Base-by-base conservation (phyloP, 2,888 invertebrate species). In the Xylota segnis region DNA sequence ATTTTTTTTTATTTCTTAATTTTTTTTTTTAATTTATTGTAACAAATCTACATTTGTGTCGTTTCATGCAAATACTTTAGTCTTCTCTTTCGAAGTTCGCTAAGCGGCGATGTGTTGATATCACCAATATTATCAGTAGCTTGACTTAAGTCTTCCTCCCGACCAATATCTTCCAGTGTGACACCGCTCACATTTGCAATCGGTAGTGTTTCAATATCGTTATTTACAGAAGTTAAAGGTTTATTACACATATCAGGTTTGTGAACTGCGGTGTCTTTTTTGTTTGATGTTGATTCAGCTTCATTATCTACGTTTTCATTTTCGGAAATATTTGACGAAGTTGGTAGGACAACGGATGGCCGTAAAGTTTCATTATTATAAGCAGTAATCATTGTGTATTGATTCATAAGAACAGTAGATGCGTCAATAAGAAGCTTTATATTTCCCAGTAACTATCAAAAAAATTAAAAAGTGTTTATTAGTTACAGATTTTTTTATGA, bases 361-460 rank as follows among this genome's bases (percentile, higher is more conserved):
- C 10, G 43, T 27, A 29, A 6, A 29, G 54, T 2, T 54, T 72
- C 52, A 29, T 9, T 16, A 12, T 83, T 92, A 91, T 92, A 93
- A 59, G 95, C 93, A 61, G 95, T 95, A 23, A 96, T 95, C 61
- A 94, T 93, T 81, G 96, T 95, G 92, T 99, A 99, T 91, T 99
- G 98, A 90, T 97, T 96, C 96, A 99, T 97, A 93, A 99, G 96
- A 61, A 97, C 93, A 82, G 97, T 96, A 3, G 98, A 98, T 50
- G 98, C 98, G 92, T 99, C 99, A 88, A 99, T 92, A 92, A 99
- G 95, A 1, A 97, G 94, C 93, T 97, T 96, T 88, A 98, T 96
- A 92, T 98, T 97, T 81, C 95, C 94, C 65, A 98, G 93, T 89
- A 96, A 94, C 93, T 95, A 93, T 5, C 95, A 93, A 88, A 52